A percentile compares a stretch with the other conserved stretches of the same genome.
Conservation (phyloP, 1,140 invertebrate species). For the Planococcus citri region DNA sequence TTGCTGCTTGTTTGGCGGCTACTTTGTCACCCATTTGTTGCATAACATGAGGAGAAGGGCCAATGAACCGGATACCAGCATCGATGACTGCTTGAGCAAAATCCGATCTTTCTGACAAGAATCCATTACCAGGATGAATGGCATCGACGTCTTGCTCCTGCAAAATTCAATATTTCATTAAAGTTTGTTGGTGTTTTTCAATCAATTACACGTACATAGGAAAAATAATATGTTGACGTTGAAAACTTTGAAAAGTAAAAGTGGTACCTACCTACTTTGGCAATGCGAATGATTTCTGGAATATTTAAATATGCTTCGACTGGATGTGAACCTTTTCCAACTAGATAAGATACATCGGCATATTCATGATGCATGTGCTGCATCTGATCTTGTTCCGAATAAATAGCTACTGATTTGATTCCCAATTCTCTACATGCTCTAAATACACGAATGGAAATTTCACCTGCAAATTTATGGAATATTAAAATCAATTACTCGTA, state of each 20-base stretch:
- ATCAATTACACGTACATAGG: not conserved
- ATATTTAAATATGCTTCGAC: conserved; percentile 96
- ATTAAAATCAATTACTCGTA: too few relatives aligned
- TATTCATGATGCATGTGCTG: conserved; percentile 97
- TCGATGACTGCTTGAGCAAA: conserved; percentile 91
- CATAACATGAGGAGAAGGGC: conserved; percentile 86
- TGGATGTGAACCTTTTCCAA: conserved; percentile 88
- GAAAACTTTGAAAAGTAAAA: not conserved
- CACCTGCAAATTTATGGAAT: conserved; percentile 54
- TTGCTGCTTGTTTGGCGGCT: conserved; percentile 73
- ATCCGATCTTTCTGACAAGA: conserved; percentile 91
- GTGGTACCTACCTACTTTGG: conserved; percentile 49
- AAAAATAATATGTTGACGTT: too few relatives aligned
- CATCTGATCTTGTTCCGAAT: conserved; percentile 96
- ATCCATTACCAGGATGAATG: conserved; percentile 97
- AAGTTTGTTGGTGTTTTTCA: too few relatives aligned
- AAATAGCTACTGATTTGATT: conserved; percentile 92
- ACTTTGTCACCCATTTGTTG: conserved; percentile 98
- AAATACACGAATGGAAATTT: conserved; percentile 97
- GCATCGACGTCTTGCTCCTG: conserved; percentile 91
- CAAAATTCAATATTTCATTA: too few relatives aligned
- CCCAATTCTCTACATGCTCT: conserved; percentile 95
- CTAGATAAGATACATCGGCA: conserved; percentile 95
- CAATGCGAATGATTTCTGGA: conserved; percentile 90
- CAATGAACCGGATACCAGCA: conserved; percentile 89